Percentiles rank a stretch among this genome's conserved stretches.
phyloP scores from a whole-genome alignment of 2,113 vertebrate species.

The Pontoporia blainvillei region DNA sequence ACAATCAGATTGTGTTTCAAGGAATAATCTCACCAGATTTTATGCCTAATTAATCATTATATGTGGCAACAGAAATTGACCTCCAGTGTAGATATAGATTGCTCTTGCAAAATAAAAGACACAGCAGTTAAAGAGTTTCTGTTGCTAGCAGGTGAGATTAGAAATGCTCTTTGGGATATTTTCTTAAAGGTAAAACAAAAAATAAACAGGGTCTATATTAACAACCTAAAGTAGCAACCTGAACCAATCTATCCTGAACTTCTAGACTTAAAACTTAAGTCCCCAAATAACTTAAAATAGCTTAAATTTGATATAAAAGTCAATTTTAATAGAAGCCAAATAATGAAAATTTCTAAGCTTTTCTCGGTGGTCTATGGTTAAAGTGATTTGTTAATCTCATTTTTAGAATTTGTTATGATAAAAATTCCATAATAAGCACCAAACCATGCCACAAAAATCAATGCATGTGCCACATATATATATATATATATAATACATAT shows the following conservation, averaged over 20 bases:
- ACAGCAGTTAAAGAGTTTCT: not conserved
- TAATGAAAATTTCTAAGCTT: conserved; percentile 34
- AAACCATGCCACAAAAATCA: conserved; percentile 7
- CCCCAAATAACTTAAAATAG: not conserved
- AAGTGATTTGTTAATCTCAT: not conserved
- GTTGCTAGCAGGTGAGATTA: not conserved
- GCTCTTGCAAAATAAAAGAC: not conserved
- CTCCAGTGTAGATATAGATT: not conserved
- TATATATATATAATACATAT: not conserved
- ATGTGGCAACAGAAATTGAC: not conserved
- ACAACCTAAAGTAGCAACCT: conserved; percentile 6
- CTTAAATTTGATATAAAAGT: conserved; percentile 21
- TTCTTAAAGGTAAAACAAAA: conserved; percentile 42
- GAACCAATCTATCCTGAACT: conserved; percentile 14
- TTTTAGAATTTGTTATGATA: conserved; percentile 35
- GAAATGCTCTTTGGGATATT: conserved; percentile 17
- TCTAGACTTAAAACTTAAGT: not conserved
- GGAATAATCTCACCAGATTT: not conserved
- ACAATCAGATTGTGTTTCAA: not conserved
- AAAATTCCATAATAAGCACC: not conserved
- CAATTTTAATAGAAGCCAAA: conserved; percentile 29
- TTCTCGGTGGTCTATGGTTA: not conserved
- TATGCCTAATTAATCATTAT: not conserved
- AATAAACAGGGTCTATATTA: not conserved
- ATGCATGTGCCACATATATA: not conserved